These are phyloP conservation scores for Nemoura dubitans DNA, from an alignment of 2,888 invertebrate genomes.

Conservation along the genomic window DNA sequence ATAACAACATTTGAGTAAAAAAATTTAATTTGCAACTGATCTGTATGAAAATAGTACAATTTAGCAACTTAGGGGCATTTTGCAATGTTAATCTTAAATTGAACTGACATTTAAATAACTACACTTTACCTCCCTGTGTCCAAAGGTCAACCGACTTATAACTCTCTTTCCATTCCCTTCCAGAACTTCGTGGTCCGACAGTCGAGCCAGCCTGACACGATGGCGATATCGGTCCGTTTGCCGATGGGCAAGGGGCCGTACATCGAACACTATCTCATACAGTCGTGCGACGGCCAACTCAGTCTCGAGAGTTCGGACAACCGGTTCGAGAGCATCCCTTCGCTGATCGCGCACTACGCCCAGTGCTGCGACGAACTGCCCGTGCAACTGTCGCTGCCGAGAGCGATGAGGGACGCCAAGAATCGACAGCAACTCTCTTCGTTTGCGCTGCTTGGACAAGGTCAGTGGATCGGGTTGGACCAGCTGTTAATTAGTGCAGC, in stretches of 20 bases:
- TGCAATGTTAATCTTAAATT: no score
- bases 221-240: conserved; percentile 93
- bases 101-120: no score
- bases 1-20: no score
- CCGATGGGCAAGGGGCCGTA: conserved; percentile 88
- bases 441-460: conserved; percentile 86
- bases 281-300: conserved; percentile 79
- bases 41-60: no score
- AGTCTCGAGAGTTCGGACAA: conserved; percentile 94
- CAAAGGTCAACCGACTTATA: neutral
- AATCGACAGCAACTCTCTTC: conserved; percentile 91
- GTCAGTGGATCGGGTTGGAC: conserved; percentile 55
- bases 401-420: conserved; percentile 85
- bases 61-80: no score
- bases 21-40: no score
- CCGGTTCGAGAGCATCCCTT: conserved; percentile 91
- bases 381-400: conserved; percentile 86
- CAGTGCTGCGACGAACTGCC: conserved; percentile 94
- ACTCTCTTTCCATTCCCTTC: conserved; percentile 52
- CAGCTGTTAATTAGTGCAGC: no score
- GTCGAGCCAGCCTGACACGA: conserved; percentile 91
- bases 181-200: conserved; percentile 95
- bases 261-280: conserved; percentile 96
- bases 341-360: conserved; percentile 92
- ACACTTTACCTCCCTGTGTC: no score